Evolutionary conservation across 1,140 invertebrate species (phyloP), one percentile per base, ranked within the genome.

Genomic region (Prorops nasuta): DNA sequence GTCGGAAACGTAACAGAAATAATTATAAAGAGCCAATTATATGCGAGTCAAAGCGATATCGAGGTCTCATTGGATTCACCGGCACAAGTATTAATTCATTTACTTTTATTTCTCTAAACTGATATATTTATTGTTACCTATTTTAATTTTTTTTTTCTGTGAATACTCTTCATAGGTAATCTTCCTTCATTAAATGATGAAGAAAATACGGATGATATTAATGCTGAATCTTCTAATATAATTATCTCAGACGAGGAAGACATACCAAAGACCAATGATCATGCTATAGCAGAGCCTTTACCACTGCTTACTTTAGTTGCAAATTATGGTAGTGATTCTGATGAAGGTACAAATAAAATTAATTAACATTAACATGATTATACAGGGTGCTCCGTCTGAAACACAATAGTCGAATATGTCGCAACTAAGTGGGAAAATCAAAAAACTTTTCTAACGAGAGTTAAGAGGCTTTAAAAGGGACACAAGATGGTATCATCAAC

Each of bases 11-110:
- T 34, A 1, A 2, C 9, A 17, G 34, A 42, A 7, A 15, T 17
- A n/a, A n/a, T 54, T 22, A 44, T 28, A 56, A 41, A 0, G 12
- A 47, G 18, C 22, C 1, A 10, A 22, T 1, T n/a, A 17, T n/a
- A n/a, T n/a, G n/a, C 6, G 18, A 41, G 20, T 0, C 31, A n/a
- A 21, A 58, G 42, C 21, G 41, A 22, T 71, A 72, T 34, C 65
- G 64, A 52, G 71, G 71, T 35, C 49, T 76, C 42, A 37, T 20
- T 22, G 55, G 61, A 16, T 75, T 75, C 49, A 19, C 40, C 39
- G 72, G 72, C 40, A 71, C 57, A 52, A 50, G 72, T 76, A 55
- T n/a, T n/a, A n/a, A n/a, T n/a, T n/a, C n/a, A n/a, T n/a, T n/a
- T n/a, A n/a, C n/a, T n/a, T n/a, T n/a, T n/a, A n/a, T n/a, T n/a